A percentile compares a stretch with the other conserved stretches of the same genome.
These are phyloP conservation scores for Ceratina calcarata DNA, from an alignment of 1,140 invertebrate genomes.

Conservation along the genomic window DNA sequence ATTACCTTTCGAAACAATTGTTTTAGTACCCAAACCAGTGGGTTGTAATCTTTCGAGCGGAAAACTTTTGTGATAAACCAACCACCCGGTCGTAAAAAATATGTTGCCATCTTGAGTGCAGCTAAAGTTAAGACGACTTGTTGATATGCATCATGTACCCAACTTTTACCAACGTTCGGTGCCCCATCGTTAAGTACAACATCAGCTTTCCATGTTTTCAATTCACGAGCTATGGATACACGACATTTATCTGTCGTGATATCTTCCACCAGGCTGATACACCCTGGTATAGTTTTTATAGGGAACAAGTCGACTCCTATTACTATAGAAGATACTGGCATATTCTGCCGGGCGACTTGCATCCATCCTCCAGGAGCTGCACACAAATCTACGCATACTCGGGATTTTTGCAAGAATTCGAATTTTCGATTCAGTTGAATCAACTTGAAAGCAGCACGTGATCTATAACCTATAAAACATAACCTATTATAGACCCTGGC, in stretches of 20 bases:
- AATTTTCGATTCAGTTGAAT: constrained; percentile 99
- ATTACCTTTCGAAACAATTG: constrained; percentile 94
- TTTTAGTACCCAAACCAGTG: constrained; percentile 96
- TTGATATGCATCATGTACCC: constrained; percentile 98
- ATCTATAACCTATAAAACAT: constrained; percentile 90
- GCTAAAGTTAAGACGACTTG: constrained; percentile 95
- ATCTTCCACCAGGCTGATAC: constrained; percentile 94
- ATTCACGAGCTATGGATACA: constrained; percentile 88
- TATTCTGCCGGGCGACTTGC: constrained; percentile 99
- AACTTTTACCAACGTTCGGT: constrained; percentile 98
- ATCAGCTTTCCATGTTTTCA: constrained; percentile 98
- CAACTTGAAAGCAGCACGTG: constrained; percentile 98
- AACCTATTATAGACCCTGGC: background rate
- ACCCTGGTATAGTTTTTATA: constrained; percentile 95
- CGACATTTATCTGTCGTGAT: constrained; percentile 97
- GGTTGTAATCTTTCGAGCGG: constrained; percentile 98
- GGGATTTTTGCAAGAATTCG: constrained; percentile 96
- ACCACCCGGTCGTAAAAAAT: constrained; percentile 95
- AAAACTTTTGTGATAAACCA: constrained; percentile 99
- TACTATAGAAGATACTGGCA: constrained; percentile 97
- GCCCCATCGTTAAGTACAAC: constrained; percentile 98
- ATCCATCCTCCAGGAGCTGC: constrained; percentile 99
- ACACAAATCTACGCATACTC: constrained; percentile 98
- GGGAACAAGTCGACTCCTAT: constrained; percentile 98
- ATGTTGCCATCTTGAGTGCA: constrained; percentile 95